phyloP scores from a whole-genome alignment of 2,888 invertebrate species.

The Stenodera caucasica region DNA sequence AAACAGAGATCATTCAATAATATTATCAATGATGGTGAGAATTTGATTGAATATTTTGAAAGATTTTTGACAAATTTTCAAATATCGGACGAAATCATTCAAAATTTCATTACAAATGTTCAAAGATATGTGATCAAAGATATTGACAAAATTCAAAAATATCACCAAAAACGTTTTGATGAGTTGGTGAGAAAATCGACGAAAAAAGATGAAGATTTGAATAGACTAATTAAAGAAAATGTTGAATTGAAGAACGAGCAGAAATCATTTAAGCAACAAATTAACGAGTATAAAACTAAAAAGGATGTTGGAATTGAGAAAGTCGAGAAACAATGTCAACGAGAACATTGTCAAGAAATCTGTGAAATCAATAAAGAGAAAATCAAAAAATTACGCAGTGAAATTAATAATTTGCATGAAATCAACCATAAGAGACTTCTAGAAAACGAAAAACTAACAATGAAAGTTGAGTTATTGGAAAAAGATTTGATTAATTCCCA shows the following conservation, averaged over 20 bases:
- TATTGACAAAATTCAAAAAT: not conserved
- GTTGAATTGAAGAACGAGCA: not conserved
- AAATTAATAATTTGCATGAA: constrained; percentile 27
- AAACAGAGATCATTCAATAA: not conserved
- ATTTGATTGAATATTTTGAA: not conserved
- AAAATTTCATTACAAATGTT: not conserved
- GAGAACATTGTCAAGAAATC: constrained; percentile 14
- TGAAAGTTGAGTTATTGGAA: constrained; percentile 29
- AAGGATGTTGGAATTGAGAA: constrained; percentile 8
- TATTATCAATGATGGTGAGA: not conserved
- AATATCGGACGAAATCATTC: not conserved
- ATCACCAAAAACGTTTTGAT: not conserved
- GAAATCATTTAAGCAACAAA: not conserved
- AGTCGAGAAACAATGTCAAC: constrained; percentile 14
- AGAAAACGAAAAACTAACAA: constrained; percentile 36
- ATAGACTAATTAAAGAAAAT: not conserved
- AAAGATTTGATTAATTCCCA: constrained; percentile 34
- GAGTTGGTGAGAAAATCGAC: not conserved
- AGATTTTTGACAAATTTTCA: not conserved
- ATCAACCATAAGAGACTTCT: constrained; percentile 26
- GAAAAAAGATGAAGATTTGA: not conserved
- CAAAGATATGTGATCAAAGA: not conserved
- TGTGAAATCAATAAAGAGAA: constrained; percentile 10
- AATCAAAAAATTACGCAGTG: constrained; percentile 20
- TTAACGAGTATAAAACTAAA: constrained; percentile 4